A percentile compares a stretch with the other conserved stretches of the same genome.
Evolutionary conservation across 1,140 invertebrate genomes (phyloP).

Genomic region (Drosophila asahinai): DNA sequence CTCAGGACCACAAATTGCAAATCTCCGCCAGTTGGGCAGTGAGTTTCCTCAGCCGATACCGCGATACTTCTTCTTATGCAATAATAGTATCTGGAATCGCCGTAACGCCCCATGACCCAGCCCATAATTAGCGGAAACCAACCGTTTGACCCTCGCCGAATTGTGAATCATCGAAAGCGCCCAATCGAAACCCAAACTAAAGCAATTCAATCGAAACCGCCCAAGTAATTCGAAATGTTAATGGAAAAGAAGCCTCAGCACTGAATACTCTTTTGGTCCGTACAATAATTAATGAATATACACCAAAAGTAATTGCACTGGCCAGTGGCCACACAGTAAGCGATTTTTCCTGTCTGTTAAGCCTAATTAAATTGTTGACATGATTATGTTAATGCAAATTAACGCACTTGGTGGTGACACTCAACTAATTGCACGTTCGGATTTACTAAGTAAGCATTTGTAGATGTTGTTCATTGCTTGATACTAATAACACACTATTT

Average conservation of each 20-base stretch:
- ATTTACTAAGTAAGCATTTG: background rate
- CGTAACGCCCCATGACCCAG: background rate
- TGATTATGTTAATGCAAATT: background rate
- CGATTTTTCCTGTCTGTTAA: background rate
- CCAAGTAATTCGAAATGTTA: background rate
- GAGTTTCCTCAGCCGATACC: background rate
- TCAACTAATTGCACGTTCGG: background rate
- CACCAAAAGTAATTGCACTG: background rate
- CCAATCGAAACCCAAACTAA: slow-evolving; percentile 21
- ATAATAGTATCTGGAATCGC: background rate
- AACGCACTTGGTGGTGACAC: background rate
- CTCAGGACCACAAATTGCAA: slow-evolving; percentile 26
- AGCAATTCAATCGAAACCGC: slow-evolving; percentile 43
- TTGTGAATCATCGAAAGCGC: slow-evolving; percentile 32
- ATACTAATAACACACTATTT: too few species aligned
- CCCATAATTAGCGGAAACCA: slow-evolving; percentile 17
- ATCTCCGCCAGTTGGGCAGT: background rate
- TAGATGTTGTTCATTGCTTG: too few species aligned
- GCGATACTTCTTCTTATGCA: background rate
- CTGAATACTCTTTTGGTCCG: slow-evolving; percentile 7
- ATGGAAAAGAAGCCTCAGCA: background rate
- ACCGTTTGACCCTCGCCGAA: slow-evolving; percentile 24
- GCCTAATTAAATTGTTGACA: background rate
- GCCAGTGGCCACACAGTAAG: too few species aligned
- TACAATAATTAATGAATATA: background rate